These are phyloP conservation scores for Mimas tiliae DNA, from an alignment of 2,888 invertebrate species.

Conservation along the genomic window DNA sequence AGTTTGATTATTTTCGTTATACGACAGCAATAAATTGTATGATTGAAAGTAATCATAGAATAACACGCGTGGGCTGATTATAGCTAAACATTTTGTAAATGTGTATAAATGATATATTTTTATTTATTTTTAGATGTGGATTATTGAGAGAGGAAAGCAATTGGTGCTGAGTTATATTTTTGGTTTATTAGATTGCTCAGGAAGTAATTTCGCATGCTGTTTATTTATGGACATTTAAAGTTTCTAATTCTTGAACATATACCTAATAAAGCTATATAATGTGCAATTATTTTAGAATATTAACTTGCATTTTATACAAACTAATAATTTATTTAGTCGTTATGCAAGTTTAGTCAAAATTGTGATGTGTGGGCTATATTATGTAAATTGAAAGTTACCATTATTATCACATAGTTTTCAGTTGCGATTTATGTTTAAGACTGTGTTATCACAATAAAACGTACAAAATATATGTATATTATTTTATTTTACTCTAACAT, in stretches of 20 bases:
- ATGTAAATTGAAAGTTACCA: constrained; percentile 74
- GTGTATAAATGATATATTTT: constrained; percentile 71
- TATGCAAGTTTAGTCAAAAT: constrained; percentile 58
- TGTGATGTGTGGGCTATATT: constrained; percentile 68
- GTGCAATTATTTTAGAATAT: constrained; percentile 31
- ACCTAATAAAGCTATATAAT: constrained; percentile 26
- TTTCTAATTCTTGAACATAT: constrained; percentile 19
- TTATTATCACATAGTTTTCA: constrained; percentile 71
- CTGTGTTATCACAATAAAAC: constrained; percentile 82
- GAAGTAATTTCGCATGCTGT: constrained; percentile 33
- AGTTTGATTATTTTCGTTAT: background rate
- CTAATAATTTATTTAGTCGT: constrained; percentile 33
- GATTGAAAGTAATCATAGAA: background rate
- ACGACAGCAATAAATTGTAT: background rate
- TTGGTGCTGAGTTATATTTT: constrained; percentile 69
- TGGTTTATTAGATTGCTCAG: constrained; percentile 52
- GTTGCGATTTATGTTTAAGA: constrained; percentile 77
- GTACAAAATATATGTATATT: constrained; percentile 62
- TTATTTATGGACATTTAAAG: constrained; percentile 37
- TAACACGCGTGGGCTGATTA: background rate
- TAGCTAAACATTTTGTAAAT: constrained; percentile 60
- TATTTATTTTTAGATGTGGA: constrained; percentile 69
- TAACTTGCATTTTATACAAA: constrained; percentile 34
- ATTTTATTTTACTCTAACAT: constrained; percentile 30
- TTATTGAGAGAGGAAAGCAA: constrained; percentile 60